Base-by-base conservation (phyloP, 1,140 invertebrate genomes). In the Cotesia chilonis region DNA sequence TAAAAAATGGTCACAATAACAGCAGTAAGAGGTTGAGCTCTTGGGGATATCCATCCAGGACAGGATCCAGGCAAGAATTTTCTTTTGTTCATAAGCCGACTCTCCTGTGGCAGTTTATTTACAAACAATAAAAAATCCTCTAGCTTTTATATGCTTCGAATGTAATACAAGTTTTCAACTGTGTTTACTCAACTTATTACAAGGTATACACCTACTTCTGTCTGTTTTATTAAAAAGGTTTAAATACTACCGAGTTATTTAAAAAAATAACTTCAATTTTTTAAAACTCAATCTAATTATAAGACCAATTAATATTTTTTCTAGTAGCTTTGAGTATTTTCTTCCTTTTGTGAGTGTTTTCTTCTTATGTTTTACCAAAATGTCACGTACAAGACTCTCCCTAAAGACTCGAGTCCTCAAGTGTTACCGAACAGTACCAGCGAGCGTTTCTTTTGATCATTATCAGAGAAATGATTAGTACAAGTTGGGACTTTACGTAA, bases 141-240 rank as follows among this genome's bases (percentile, higher is more conserved):
- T 47, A 47, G 1, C 10, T 7, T 41, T 6, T 41, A 41, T 7
- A 41, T 41, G 41, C 10, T 10, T 10, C 41, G 6, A 47, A 47
- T 47, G 2, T 47, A 47, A 47, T 47, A 47, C 41, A 6, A 2
- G 41, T 47, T 47, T n/a, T 51, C n/a, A 47, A 66, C 47, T 55
- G 64, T 79, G 74, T 78, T 81, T 81, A 76, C 74, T 79, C 75
- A 75, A 76, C 78, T 82, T 80, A 80, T 82, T 81, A 80, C 73
- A 35, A 38, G 41, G 10, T 47, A 47, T 10, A 47, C 41, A 28
- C 28, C 28, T 28, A 2, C 28, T 0, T 28, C 41, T 47, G 1
- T 47, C 41, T 47, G 41, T 47, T 47, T 47, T 47, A 47, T 47
- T 10, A 10, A 17, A 17, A 17, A 28, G 28, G 28, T 28, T 3